Base-by-base conservation (phyloP, 2,113 vertebrate genomes). In the Chloroceryle aenea region DNA sequence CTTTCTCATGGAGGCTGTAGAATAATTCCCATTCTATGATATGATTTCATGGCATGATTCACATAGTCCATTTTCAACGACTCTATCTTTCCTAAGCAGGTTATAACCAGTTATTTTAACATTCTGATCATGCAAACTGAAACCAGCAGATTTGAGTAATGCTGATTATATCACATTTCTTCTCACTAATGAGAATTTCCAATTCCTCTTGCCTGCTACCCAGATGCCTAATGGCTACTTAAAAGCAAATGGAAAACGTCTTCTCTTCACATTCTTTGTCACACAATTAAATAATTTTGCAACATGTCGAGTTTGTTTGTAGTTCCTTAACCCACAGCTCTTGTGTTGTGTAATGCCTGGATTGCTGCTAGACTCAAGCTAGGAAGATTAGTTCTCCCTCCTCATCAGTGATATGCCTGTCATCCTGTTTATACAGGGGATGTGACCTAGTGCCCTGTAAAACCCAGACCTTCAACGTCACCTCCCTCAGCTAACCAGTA, bases 151-250 rank as follows among this genome's bases (percentile, higher is more conserved):
- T 95, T 91, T 94, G 93, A 97, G 87, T 94, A 96, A 93, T 91
- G 81, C 63, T 89, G 94, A 95, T 97, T 95, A 94, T 89, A 94
- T 96, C 91, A 83, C 82, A 85, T 97, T 95, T 96, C 82, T 93
- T 86, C 85, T 94, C 67, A 67, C 87, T 95, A 96, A 93, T 86
- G 78, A 95, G 93, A 95, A 95, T 95, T 96, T 96, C 93, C 89
- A 96, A 47, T 93, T 96, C 85, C 67, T 88, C 75, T 91, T 94
- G 71, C 85, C 87, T 90, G 82, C 67, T 91, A 90, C 78, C 63
- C 82, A 50, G 85, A 77, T 2, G 0, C 48, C 53, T 87, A 85
- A 87, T 71, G 85, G 72, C 82, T 91, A 62, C 82, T 83, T 74
- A 83, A 90, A 88, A 93, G 47, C 75, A 88, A 97, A 90, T 86